These are phyloP conservation scores for Bettongia penicillata DNA, from an alignment of 2,113 vertebrate genomes.

Conservation along the genomic window DNA sequence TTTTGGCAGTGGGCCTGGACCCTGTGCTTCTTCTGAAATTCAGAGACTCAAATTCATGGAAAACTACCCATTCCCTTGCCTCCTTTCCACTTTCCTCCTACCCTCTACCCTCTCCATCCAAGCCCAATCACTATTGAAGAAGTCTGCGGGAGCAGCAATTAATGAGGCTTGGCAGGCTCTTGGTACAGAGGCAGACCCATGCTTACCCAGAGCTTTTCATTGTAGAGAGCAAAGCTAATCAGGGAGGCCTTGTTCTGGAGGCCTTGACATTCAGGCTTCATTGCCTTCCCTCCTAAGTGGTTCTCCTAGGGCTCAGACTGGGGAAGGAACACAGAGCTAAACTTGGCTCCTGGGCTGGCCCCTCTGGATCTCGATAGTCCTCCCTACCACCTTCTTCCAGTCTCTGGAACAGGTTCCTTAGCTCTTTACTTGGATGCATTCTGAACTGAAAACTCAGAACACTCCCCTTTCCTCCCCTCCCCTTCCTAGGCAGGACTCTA, in stretches of 20 bases:
- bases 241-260: background rate
- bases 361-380: background rate
- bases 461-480: background rate
- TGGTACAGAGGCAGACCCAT: slow-evolving; percentile 42
- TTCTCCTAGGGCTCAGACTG: background rate
- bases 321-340: background rate
- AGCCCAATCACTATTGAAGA: slow-evolving; percentile 69
- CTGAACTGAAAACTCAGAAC: background rate
- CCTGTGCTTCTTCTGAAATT: slow-evolving; percentile 49
- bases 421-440: background rate
- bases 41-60: slow-evolving; percentile 73
- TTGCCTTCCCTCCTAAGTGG: background rate
- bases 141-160: slow-evolving; percentile 79
- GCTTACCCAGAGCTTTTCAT: slow-evolving; percentile 55
- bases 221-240: background rate
- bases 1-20: slow-evolving; percentile 33
- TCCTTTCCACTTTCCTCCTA: background rate
- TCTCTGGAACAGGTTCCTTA: background rate
- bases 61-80: slow-evolving; percentile 49
- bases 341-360: background rate
- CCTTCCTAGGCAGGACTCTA: background rate
- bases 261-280: background rate
- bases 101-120: slow-evolving; percentile 62
- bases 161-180: slow-evolving; percentile 81
- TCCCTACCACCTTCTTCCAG: background rate